phyloP scores from a whole-genome alignment of 2,888 invertebrate species.

The Neocrepidodera transversa region DNA sequence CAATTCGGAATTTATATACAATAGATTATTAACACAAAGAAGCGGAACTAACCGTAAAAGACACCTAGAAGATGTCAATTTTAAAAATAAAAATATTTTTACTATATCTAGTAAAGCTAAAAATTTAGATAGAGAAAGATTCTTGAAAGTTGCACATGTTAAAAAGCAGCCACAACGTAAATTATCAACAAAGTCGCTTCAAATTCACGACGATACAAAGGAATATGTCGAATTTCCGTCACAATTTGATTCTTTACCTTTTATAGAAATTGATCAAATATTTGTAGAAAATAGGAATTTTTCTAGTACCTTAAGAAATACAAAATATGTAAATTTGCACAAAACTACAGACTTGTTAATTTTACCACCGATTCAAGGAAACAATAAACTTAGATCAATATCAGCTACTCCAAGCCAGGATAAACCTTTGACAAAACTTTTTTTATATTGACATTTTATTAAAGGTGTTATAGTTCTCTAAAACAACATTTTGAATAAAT shows the following conservation, averaged over 20 bases:
- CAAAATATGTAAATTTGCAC: neutral
- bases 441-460: conserved; percentile 2
- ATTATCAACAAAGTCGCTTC: conserved; percentile 31
- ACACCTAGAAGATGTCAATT: conserved; percentile 12
- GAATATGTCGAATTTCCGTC: conserved; percentile 35
- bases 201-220: conserved; percentile 30
- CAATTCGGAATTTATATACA: conserved; percentile 41
- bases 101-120: conserved; percentile 34
- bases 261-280: conserved; percentile 39
- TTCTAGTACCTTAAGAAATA: neutral
- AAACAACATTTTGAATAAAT: no score
- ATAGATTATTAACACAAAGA: conserved; percentile 34
- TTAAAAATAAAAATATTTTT: conserved; percentile 28
- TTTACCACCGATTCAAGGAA: conserved; percentile 51
- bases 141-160: conserved; percentile 43
- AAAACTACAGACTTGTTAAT: conserved; percentile 30
- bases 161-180: conserved; percentile 33
- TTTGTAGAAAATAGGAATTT: neutral
- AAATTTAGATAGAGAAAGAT: conserved; percentile 40
- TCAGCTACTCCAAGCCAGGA: conserved; percentile 52
- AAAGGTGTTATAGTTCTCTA: no score
- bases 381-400: conserved; percentile 52
- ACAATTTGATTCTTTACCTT: conserved; percentile 52
- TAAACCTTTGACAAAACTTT: neutral
- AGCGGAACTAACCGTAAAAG: conserved; percentile 17